Conservation (phyloP, 1,140 invertebrate species). For the Eueides isabella region DNA sequence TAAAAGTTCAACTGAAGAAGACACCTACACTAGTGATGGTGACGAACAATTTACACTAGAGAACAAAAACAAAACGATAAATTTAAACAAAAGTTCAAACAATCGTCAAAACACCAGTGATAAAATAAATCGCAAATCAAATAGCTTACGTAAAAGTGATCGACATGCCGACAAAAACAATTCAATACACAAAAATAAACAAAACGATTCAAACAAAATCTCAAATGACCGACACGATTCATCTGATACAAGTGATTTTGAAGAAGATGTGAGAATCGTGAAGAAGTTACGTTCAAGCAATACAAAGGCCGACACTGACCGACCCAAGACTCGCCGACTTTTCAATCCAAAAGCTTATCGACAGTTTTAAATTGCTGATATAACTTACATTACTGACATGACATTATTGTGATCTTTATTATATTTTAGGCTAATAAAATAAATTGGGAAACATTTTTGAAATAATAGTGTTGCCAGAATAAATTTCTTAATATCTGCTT, state of each 20-base stretch:
- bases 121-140: not conserved
- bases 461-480: not conserved
- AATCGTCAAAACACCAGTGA: not conserved
- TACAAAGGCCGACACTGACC: not conserved
- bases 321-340: conserved; percentile 6
- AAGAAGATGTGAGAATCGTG: not conserved
- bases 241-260: not conserved
- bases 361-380: not conserved
- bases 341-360: conserved; percentile 16
- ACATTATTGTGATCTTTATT: too few relatives aligned
- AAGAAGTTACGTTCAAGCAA: not conserved
- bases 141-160: not conserved
- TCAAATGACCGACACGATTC: not conserved
- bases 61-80: not conserved
- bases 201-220: not conserved
- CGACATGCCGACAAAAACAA: not conserved
- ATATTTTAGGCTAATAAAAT: too few relatives aligned
- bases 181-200: not conserved
- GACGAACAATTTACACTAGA: not conserved
- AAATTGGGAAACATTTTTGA: not conserved
- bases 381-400: too few relatives aligned
- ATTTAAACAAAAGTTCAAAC: conserved; percentile 1
- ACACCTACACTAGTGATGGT: not conserved
- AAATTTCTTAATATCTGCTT: too few relatives aligned
- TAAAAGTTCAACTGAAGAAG: conserved; percentile 1